Conservation (phyloP, 2,113 vertebrate genomes). For the Perognathus longimembris region DNA sequence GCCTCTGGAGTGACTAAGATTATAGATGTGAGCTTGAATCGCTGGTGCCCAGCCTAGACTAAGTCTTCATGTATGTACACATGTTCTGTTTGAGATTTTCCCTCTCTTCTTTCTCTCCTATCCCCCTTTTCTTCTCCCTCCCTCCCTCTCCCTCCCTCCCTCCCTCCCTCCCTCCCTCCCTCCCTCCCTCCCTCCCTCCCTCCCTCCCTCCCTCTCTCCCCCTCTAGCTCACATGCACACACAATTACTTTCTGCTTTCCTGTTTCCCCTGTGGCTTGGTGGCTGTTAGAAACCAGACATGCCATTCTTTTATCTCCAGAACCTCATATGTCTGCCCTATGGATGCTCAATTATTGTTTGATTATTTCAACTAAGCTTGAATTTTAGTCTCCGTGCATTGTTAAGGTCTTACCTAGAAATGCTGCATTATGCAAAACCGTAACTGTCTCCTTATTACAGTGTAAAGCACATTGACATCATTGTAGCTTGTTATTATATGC, state of each 20-base stretch:
- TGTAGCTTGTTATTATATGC: constrained; percentile 49
- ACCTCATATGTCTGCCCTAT: neutral
- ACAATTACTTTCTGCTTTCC: neutral
- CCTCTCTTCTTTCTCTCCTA: neutral
- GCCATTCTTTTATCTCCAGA: neutral
- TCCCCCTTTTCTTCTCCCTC: no score
- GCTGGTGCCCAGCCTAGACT: no score
- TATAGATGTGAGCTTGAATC: no score
- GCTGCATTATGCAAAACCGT: neutral
- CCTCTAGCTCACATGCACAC: no score
- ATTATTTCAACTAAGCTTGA: neutral
- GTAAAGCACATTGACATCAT: neutral
- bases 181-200: no score
- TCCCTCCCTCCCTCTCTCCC: no score
- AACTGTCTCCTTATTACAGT: neutral
- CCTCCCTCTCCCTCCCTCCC: no score
- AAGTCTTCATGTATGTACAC: no score
- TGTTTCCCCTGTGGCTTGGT: neutral
- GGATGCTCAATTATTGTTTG: neutral
- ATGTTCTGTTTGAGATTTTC: neutral
- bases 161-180: no score
- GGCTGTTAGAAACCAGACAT: neutral
- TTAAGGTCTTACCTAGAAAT: constrained; percentile 41
- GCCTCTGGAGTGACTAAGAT: no score
- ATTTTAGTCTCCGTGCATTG: neutral